Conservation (phyloP, 2,888 invertebrate genomes). For the Drosophila melanosoma region DNA sequence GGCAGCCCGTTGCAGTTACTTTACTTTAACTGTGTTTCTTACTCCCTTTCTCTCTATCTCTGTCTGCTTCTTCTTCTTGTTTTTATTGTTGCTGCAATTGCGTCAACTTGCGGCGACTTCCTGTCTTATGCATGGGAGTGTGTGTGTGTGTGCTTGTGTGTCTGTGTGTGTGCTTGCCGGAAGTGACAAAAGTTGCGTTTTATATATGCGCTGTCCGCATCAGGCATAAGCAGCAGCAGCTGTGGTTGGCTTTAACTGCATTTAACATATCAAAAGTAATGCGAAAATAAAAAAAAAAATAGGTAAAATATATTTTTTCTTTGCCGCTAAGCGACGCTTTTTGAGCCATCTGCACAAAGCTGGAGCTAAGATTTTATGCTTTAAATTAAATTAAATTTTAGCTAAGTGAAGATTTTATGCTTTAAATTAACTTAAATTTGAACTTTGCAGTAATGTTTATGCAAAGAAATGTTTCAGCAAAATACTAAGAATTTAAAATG, state of each 20-base stretch:
- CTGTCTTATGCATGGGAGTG: constrained; percentile 12
- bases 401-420: too few relatives aligned
- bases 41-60: background rate
- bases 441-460: too few relatives aligned
- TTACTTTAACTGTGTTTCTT: constrained; percentile 46
- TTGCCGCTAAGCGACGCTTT: background rate
- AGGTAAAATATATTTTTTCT: background rate
- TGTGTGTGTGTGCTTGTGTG: background rate
- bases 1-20: constrained; percentile 72
- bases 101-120: constrained; percentile 16
- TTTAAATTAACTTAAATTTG: too few relatives aligned
- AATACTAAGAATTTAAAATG: background rate
- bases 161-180: constrained; percentile 31
- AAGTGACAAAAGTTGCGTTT: constrained; percentile 54
- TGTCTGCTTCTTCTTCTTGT: background rate
- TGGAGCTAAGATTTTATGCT: too few relatives aligned
- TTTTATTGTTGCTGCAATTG: constrained; percentile 23
- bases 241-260: constrained; percentile 41
- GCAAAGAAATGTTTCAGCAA: background rate
- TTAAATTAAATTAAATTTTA: background rate
- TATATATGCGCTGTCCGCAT: constrained; percentile 2
- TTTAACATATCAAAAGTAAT: constrained; percentile 23
- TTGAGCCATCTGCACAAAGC: background rate
- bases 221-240: constrained; percentile 4
- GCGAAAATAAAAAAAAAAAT: background rate